These are phyloP conservation scores for Noctilio leporinus DNA, from an alignment of 2,113 vertebrate genomes.

Conservation along the genomic window DNA sequence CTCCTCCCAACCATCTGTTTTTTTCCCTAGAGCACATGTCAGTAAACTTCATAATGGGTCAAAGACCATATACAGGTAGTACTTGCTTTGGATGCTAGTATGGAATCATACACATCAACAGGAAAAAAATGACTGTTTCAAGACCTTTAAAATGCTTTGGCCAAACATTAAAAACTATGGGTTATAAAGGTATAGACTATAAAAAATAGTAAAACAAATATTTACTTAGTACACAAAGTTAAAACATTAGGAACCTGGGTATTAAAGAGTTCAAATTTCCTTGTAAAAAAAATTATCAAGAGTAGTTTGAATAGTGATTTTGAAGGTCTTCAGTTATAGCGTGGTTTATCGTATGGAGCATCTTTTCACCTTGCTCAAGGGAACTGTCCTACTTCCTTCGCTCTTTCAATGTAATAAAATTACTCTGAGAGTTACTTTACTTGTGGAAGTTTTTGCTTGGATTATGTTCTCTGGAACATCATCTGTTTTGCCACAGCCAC, in stretches of 20 bases:
- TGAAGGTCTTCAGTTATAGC: background rate
- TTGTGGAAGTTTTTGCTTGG: background rate
- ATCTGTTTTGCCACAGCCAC: background rate
- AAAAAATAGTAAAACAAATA: background rate
- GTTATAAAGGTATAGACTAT: background rate
- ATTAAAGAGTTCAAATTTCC: background rate
- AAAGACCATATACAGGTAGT: background rate
- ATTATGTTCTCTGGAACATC: background rate
- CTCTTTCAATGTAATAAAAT: background rate
- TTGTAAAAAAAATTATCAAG: background rate
- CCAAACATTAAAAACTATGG: background rate
- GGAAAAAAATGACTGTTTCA: background rate
- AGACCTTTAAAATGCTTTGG: background rate
- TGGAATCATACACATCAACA: background rate
- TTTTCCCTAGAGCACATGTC: background rate
- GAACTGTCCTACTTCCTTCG: background rate
- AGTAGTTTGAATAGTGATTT: background rate
- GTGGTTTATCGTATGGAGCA: rapidly evolving
- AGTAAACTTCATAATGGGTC: background rate
- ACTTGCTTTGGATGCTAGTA: background rate
- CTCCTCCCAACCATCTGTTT: background rate
- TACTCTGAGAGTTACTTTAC: background rate
- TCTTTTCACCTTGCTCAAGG: background rate
- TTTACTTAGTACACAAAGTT: background rate
- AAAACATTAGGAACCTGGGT: background rate